These are phyloP conservation scores for Drosophila prosaltans DNA, from an alignment of 1,140 invertebrate species.

Conservation along the genomic window DNA sequence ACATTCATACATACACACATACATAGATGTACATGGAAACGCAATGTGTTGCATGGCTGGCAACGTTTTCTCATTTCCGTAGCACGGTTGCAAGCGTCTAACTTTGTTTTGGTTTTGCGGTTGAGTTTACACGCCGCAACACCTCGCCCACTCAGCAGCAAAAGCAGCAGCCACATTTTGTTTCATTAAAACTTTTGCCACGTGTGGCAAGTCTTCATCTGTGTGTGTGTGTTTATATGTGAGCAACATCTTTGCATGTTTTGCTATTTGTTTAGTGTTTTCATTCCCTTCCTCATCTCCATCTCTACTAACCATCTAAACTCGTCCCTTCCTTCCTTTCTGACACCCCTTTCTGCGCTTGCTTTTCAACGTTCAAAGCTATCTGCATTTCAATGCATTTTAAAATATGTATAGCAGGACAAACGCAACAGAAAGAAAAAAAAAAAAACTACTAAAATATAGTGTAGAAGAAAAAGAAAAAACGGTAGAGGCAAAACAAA, in stretches of 20 bases:
- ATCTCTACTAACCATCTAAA: conserved; percentile 4
- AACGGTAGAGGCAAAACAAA: conserved; percentile 18
- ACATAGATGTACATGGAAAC: neutral
- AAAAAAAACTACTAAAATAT: neutral
- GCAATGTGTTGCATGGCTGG: conserved; percentile 15
- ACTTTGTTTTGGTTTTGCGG: conserved; percentile 57
- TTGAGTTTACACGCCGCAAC: conserved; percentile 66
- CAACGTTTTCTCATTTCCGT: conserved; percentile 71
- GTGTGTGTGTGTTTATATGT: conserved; percentile 44
- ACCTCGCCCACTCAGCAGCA: conserved; percentile 41
- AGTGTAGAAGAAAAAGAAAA: conserved; percentile 10
- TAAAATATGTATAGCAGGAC: conserved; percentile 65
- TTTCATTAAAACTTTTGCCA: conserved; percentile 78
- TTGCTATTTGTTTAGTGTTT: conserved; percentile 69
- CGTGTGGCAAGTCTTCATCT: conserved; percentile 47
- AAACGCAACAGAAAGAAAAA: conserved; percentile 20
- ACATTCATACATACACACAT: neutral
- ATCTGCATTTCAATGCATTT: conserved; percentile 67
- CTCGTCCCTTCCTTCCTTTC: conserved; percentile 5
- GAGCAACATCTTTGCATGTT: conserved; percentile 71
- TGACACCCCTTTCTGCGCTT: neutral
- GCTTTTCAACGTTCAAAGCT: conserved; percentile 29
- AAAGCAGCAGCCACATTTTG: conserved; percentile 55
- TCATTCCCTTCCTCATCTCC: conserved; percentile 20
- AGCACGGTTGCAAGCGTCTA: conserved; percentile 41